These are phyloP conservation scores for Chaetorhynchus papuensis DNA, from an alignment of 2,113 vertebrate species.

Conservation along the genomic window DNA sequence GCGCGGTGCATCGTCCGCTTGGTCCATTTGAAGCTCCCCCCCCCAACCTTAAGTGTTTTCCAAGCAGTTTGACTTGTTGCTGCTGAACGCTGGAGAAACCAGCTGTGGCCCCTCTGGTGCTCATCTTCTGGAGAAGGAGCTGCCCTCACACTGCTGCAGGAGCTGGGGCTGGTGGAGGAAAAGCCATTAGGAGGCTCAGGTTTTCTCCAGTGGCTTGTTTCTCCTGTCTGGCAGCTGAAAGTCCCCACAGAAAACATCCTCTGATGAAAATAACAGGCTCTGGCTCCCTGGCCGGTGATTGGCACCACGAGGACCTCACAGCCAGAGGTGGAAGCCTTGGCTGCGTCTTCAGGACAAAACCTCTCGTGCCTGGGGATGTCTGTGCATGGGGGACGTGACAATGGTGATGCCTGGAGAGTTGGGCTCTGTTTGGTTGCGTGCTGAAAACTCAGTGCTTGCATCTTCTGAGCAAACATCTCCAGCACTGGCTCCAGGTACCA, in stretches of 20 bases:
- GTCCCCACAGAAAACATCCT: background rate
- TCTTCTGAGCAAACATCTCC: background rate
- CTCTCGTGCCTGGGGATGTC: background rate
- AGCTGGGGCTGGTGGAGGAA: background rate
- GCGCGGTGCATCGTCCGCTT: background rate
- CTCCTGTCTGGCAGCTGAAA: constrained; percentile 44
- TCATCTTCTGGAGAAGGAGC: background rate
- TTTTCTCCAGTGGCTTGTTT: constrained; percentile 32
- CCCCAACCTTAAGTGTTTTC: background rate
- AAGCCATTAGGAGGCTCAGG: background rate
- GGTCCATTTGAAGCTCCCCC: constrained; percentile 30
- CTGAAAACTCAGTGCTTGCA: background rate
- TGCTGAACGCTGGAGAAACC: background rate
- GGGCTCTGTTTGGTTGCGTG: background rate
- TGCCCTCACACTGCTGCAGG: background rate
- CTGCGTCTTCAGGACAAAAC: background rate
- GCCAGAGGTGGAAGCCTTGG: constrained; percentile 9
- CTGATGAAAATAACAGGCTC: constrained; percentile 52
- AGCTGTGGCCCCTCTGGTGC: background rate
- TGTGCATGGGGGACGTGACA: accelerated
- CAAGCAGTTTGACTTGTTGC: constrained; percentile 18
- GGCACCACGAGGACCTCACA: background rate
- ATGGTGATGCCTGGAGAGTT: background rate
- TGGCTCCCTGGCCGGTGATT: background rate
- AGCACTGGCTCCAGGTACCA: background rate